Base-by-base conservation (phyloP, 2,113 vertebrate genomes). In the Corynorhinus townsendii region DNA sequence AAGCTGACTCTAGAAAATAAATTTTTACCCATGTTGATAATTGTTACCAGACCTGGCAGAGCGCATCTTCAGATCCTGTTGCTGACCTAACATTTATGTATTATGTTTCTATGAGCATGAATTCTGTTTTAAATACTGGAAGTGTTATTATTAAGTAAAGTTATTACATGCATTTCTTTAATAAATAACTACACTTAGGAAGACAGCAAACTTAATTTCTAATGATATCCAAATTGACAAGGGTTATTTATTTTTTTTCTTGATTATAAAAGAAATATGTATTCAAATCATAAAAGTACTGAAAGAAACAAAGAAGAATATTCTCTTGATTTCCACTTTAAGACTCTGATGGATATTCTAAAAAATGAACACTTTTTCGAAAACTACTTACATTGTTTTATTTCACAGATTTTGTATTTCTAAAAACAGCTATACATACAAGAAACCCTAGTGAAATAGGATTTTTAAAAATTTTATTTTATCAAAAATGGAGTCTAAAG, bases 401-500 rank as follows among this genome's bases (percentile, higher is more conserved):
- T 54, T 16, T 30, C 84, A 88, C 15, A 82, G 0, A 33, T 86
- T 91, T 72, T 82, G 3, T 52, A 40, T 87, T 93, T 86, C 19
- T 81, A 54, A 88, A 93, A 93, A 71, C 0, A 91, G 16, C n/a
- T 89, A 40, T 22, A 8, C 88, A 4, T 93, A 59, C 62, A 89
- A 86, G 30, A 73, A 90, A 33, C 3, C 26, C 30, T 52, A 15
- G 4, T 71, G 19, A 86, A 93, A 79, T 33, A 40, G 3, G 7
- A 92, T 81, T 30, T 68, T 93, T 77, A 49, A 30, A 81, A 77
- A n/a, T 49, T 77, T 82, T 68, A 2, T 16, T 69, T 93, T 66
- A 75, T 83, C 49, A 90, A 40, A 93, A 88, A 80, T 76, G 92
- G 43, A 92, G 69, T 82, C 47, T 95, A 77, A 93, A 82, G 24